phyloP scores from a whole-genome alignment of 37 sponge, comb jelly and placozoan genomes.

The Cliona cf. orientalis region DNA sequence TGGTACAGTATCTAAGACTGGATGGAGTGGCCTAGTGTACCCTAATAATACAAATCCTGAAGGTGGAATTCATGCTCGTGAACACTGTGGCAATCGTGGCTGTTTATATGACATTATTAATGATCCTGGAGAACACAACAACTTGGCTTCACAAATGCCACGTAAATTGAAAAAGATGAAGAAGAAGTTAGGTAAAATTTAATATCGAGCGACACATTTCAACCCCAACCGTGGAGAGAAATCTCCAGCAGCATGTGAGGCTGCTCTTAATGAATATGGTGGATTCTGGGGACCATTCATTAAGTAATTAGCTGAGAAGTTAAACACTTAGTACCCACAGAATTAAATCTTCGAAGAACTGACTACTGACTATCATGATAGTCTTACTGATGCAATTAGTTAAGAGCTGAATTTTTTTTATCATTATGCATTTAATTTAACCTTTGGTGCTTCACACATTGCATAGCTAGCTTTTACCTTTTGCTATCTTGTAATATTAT shows the following conservation, averaged over 20 bases:
- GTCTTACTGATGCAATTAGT: too few relatives aligned
- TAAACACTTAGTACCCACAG: too few relatives aligned
- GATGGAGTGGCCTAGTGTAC: conserved; percentile 42
- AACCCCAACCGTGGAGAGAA: conserved; percentile 13
- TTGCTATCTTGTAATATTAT: too few relatives aligned
- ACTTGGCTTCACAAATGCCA: conserved; percentile 22
- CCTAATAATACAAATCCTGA: conserved; percentile 34
- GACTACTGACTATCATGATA: too few relatives aligned
- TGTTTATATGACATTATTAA: conserved; percentile 41
- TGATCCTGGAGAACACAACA: conserved; percentile 35
- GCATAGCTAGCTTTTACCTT: too few relatives aligned
- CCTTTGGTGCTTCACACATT: too few relatives aligned
- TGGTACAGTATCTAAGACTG: conserved; percentile 22
- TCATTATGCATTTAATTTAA: too few relatives aligned
- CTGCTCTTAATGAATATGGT: background rate
- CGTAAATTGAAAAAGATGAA: conserved; percentile 28
- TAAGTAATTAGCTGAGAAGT: too few relatives aligned
- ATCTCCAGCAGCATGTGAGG: background rate
- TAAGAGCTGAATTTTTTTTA: too few relatives aligned
- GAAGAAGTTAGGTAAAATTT: conserved; percentile 8
- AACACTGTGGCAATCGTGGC: conserved; percentile 22
- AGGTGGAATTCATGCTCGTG: conserved; percentile 23
- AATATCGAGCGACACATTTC: background rate
- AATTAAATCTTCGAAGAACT: too few relatives aligned
- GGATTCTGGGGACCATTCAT: too few relatives aligned